Evolutionary conservation across 2,888 invertebrate genomes (phyloP).

Genomic region (Tenodera sinensis): DNA sequence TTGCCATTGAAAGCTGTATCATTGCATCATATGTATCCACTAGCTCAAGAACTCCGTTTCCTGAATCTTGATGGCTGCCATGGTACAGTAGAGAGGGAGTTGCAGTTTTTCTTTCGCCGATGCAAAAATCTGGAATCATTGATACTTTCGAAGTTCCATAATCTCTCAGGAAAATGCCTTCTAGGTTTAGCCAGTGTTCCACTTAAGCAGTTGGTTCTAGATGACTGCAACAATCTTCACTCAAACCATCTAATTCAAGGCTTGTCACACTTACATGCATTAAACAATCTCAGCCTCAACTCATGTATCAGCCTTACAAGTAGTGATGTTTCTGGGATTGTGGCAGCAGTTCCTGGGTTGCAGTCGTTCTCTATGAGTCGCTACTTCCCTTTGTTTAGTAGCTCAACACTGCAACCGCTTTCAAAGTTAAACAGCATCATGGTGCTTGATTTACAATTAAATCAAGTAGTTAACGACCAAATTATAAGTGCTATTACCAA

Average conservation of each 20-base stretch:
- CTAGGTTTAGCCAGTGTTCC: conserved; percentile 37
- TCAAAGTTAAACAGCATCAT: not conserved
- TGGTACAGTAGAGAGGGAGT: conserved; percentile 40
- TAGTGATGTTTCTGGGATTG: conserved; percentile 36
- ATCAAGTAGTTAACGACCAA: conserved; percentile 51
- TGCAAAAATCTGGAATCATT: conserved; percentile 39
- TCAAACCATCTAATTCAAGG: conserved; percentile 31
- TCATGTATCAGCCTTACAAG: conserved; percentile 36
- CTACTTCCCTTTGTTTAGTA: conserved; percentile 42
- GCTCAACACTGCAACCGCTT: conserved; percentile 42
- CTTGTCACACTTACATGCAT: conserved; percentile 35
- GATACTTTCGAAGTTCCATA: conserved; percentile 33
- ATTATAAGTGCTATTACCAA: conserved; percentile 51
- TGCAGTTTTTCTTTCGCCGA: conserved; percentile 38
- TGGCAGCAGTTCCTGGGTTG: conserved; percentile 35
- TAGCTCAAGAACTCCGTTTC: conserved; percentile 50
- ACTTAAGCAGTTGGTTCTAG: conserved; percentile 39
- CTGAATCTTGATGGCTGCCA: conserved; percentile 51
- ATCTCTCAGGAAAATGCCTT: conserved; percentile 40
- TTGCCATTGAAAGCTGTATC: conserved; percentile 54
- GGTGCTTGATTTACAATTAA: conserved; percentile 47
- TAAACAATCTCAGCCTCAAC: conserved; percentile 37
- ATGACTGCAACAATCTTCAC: conserved; percentile 36
- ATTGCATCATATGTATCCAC: conserved; percentile 46
- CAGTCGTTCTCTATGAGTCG: conserved; percentile 36